Conservation (phyloP, 2,888 invertebrate species). For the Andrena chrysosceles region DNA sequence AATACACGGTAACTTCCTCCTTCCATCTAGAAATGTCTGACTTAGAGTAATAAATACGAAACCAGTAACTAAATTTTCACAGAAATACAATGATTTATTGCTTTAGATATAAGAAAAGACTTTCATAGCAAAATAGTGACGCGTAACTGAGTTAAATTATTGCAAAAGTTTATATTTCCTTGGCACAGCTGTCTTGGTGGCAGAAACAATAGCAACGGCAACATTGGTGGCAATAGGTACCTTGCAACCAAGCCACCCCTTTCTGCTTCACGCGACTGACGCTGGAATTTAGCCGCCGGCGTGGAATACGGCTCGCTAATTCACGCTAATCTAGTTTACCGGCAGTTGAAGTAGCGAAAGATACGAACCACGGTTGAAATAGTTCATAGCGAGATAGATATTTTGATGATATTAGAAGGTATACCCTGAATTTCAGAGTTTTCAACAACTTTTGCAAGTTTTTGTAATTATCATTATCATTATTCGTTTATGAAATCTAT, state of each 20-base stretch:
- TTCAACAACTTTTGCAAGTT: not conserved
- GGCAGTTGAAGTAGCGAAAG: constrained; percentile 73
- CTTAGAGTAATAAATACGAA: too few relatives aligned
- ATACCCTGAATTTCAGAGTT: constrained; percentile 2
- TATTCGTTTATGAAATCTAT: too few relatives aligned
- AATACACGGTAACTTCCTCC: too few relatives aligned
- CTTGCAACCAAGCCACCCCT: constrained; percentile 60
- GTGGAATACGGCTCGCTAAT: constrained; percentile 78
- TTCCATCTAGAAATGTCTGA: too few relatives aligned
- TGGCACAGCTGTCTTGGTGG: not conserved
- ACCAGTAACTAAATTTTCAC: too few relatives aligned
- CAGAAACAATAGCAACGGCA: constrained; percentile 18
- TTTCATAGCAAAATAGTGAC: too few relatives aligned
- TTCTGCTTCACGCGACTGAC: constrained; percentile 53
- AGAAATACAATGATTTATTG: too few relatives aligned
- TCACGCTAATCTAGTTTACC: constrained; percentile 80
- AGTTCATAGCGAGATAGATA: constrained; percentile 12
- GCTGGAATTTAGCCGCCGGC: constrained; percentile 76
- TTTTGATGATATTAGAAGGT: not conserved
- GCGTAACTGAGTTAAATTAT: too few relatives aligned
- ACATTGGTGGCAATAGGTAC: constrained; percentile 29
- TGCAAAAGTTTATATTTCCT: too few relatives aligned
- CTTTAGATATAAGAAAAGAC: too few relatives aligned
- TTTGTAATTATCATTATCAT: too few relatives aligned
- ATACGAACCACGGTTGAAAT: constrained; percentile 67